These are phyloP conservation scores for Sebastes schlegelii DNA, from an alignment of 2,113 vertebrate species.

Conservation along the genomic window DNA sequence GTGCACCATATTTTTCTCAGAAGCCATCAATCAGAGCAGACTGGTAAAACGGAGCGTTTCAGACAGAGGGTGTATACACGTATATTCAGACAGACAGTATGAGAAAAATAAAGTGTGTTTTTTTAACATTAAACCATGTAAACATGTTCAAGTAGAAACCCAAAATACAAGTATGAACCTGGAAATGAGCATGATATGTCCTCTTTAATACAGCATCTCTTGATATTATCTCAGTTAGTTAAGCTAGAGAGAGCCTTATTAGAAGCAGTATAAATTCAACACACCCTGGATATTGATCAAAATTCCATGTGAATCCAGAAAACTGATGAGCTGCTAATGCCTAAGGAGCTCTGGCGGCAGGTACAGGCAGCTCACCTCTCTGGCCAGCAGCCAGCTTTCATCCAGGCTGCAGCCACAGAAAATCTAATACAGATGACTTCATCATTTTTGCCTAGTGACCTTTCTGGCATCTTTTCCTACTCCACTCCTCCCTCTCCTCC, in stretches of 20 bases:
- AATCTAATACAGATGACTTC: slow-evolving; percentile 83
- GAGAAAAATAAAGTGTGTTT: no score
- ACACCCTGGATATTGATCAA: slow-evolving; percentile 44
- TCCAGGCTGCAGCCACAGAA: slow-evolving; percentile 69
- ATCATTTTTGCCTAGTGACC: slow-evolving; percentile 83
- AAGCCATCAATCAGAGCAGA: no score
- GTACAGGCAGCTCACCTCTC: slow-evolving; percentile 60
- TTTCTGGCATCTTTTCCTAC: slow-evolving; percentile 74
- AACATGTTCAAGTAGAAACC: no score
- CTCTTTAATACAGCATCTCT: no score
- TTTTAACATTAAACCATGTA: no score
- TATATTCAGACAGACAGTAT: no score
- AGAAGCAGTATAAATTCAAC: slow-evolving; percentile 26
- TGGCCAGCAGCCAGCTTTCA: slow-evolving; percentile 71
- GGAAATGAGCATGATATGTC: no score
- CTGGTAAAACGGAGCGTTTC: no score
- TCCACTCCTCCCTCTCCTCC: slow-evolving; percentile 39
- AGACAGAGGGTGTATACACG: no score
- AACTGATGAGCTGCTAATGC: slow-evolving; percentile 64
- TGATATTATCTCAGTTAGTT: no score
- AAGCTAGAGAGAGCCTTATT: not conserved
- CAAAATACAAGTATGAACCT: no score
- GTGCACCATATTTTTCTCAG: no score
- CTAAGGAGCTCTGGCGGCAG: slow-evolving; percentile 53
- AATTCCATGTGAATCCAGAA: slow-evolving; percentile 45